Conservation (phyloP, 2,888 invertebrate species). For the Aelia acuminata region DNA sequence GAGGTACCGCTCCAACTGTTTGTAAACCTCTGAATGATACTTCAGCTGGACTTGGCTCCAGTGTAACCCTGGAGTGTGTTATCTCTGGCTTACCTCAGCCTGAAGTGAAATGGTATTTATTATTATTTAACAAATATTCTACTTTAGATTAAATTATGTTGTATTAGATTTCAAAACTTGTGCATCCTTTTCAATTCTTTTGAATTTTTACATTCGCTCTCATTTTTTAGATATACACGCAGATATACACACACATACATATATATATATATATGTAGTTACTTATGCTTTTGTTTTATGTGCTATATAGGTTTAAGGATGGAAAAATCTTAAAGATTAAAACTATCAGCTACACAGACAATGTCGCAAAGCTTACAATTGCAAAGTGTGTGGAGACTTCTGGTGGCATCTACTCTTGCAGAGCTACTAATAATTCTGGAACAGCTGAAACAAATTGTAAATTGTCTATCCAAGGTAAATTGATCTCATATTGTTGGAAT, state of each 20-base stretch:
- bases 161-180: background rate
- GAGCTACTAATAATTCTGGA: slow-evolving; percentile 79
- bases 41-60: slow-evolving; percentile 76
- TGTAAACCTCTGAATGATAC: slow-evolving; percentile 79
- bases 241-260: too few relatives aligned
- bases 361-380: slow-evolving; percentile 78
- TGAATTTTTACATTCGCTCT: too few relatives aligned
- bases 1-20: slow-evolving; percentile 76
- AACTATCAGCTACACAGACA: slow-evolving; percentile 77
- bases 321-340: slow-evolving; percentile 74
- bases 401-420: slow-evolving; percentile 79
- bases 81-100: slow-evolving; percentile 84
- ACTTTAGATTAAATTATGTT: background rate
- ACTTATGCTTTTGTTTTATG: background rate
- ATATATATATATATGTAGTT: too few relatives aligned
- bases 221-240: too few relatives aligned
- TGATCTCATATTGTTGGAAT: background rate
- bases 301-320: slow-evolving; percentile 74
- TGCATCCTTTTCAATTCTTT: too few relatives aligned
- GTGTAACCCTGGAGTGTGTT: slow-evolving; percentile 81
- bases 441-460: slow-evolving; percentile 78
- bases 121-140: background rate
- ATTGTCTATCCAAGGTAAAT: slow-evolving; percentile 74
- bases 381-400: slow-evolving; percentile 74
- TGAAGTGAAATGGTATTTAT: slow-evolving; percentile 77